These are phyloP conservation scores for Leucophenga varia DNA, from an alignment of 1,140 invertebrate species.

Conservation along the genomic window DNA sequence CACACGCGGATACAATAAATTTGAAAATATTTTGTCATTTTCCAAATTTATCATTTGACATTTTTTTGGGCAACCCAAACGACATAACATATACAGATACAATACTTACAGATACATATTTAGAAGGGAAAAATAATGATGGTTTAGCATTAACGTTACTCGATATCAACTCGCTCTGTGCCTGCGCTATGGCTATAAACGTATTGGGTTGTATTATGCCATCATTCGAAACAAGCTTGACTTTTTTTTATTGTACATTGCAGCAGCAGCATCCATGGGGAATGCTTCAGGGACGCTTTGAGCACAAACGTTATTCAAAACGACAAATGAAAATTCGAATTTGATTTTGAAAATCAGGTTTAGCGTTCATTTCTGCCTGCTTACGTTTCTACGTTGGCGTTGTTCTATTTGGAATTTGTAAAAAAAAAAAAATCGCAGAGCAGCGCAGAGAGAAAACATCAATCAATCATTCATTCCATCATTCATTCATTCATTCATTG, in stretches of 20 bases:
- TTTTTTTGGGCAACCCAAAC: background rate
- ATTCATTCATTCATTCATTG: constrained; percentile 14
- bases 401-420: no score
- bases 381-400: constrained; percentile 24
- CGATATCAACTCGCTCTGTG: no score
- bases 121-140: constrained; percentile 39
- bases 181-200: no score
- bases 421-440: constrained; percentile 46
- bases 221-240: no score
- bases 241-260: no score
- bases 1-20: no score
- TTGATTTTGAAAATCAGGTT: constrained; percentile 43
- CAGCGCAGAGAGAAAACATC: no score
- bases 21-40: constrained; percentile 35
- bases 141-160: constrained; percentile 44
- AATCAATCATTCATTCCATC: constrained; percentile 50
- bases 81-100: constrained; percentile 8
- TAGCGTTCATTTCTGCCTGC: no score
- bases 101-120: constrained; percentile 7
- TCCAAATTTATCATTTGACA: constrained; percentile 52
- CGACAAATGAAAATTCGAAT: constrained; percentile 18
- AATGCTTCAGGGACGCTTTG: constrained; percentile 13
- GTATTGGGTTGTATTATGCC: no score
- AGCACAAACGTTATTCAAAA: constrained; percentile 5
- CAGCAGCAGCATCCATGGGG: no score